Evolutionary conservation across 1,140 invertebrate species (phyloP).

Genomic region (Brachionus plicatilis): DNA sequence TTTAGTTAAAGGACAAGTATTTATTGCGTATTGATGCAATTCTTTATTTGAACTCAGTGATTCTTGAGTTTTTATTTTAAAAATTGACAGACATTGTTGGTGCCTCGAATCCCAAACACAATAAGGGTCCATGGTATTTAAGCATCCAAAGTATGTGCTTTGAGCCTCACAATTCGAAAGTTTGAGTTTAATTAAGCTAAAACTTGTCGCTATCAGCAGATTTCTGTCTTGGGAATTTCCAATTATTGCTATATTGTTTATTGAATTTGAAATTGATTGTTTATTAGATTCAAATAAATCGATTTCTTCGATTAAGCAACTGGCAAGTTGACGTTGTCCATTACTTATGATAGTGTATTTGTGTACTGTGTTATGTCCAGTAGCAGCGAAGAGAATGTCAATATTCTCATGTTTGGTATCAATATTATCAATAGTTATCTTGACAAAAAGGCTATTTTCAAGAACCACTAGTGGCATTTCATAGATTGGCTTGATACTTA

Average conservation of each 20-base stretch:
- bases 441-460: not conserved
- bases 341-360: not conserved
- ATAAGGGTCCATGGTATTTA: conserved; percentile 27
- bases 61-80: not conserved
- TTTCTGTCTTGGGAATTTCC: not conserved
- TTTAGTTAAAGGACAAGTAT: conserved; percentile 4
- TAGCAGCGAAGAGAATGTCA: not conserved
- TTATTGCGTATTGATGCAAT: not conserved
- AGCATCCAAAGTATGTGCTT: not conserved
- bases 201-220: not conserved
- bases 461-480: not conserved
- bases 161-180: not conserved
- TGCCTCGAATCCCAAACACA: conserved; percentile 1
- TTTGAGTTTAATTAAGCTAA: not conserved
- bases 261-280: not conserved
- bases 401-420: conserved; percentile 18
- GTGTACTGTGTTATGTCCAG: not conserved
- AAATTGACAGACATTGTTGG: conserved; percentile 1
- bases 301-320: conserved; percentile 16
- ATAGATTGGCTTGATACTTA: not conserved
- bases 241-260: conserved; percentile 2
- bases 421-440: not conserved
- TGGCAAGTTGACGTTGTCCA: not conserved
- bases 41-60: not conserved
- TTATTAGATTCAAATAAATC: not conserved